phyloP scores from a whole-genome alignment of 2,113 vertebrate genomes.

The Proterorhinus semilunaris region DNA sequence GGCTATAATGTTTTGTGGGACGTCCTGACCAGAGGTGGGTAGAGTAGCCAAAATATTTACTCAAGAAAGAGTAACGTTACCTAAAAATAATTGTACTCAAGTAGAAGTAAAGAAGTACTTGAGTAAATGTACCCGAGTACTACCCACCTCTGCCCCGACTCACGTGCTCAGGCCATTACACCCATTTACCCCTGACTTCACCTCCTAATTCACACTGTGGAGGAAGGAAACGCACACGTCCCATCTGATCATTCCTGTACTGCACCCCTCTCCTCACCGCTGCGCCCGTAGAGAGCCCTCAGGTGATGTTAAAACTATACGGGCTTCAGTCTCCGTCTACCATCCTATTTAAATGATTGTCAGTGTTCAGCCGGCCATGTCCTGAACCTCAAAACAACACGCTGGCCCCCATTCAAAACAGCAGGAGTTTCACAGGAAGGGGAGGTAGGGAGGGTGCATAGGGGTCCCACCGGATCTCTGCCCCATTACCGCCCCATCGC shows the following conservation, averaged over 20 bases:
- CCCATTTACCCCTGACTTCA: conserved; percentile 20
- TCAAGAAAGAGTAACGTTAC: no score
- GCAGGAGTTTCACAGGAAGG: conserved; percentile 37
- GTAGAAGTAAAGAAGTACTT: no score
- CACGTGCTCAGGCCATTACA: conserved; percentile 31
- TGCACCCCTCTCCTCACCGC: conserved; percentile 15
- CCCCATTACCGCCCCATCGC: conserved; percentile 54
- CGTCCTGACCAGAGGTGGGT: no score
- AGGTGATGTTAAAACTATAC: conserved; percentile 61
- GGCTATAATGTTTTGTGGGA: no score
- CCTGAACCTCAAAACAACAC: conserved; percentile 48
- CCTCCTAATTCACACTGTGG: conserved; percentile 32
- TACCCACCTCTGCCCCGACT: background rate
- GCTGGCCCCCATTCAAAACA: conserved; percentile 44
- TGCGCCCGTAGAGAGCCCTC: conserved; percentile 28
- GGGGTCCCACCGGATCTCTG: conserved; percentile 54
- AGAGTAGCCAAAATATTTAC: no score
- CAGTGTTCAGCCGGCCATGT: conserved; percentile 57
- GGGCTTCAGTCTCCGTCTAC: conserved; percentile 55
- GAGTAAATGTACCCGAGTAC: no score
- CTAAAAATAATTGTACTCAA: no score
- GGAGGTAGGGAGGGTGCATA: background rate
- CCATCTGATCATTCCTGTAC: conserved; percentile 31
- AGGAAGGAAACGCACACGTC: conserved; percentile 33
- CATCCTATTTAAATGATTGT: conserved; percentile 61